A percentile compares a stretch with the other conserved stretches of the same genome.
phyloP scores from a whole-genome alignment of 2,888 invertebrate species.

The Anorthoa munda region DNA sequence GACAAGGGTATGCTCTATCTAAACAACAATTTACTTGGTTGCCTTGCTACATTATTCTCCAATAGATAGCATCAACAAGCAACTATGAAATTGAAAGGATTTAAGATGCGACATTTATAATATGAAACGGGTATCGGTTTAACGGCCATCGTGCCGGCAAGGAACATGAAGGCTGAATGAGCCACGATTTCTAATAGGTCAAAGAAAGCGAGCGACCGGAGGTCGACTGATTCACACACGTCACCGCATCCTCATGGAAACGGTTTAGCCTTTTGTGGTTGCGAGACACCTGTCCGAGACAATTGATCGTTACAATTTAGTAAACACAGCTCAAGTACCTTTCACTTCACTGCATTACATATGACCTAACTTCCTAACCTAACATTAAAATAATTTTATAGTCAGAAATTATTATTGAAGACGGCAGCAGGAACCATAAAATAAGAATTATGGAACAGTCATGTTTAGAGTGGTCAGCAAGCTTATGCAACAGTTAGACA shows the following conservation, averaged over 20 bases:
- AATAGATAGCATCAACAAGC: conserved; percentile 22
- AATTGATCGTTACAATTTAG: conserved; percentile 67
- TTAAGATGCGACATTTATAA: conserved; percentile 49
- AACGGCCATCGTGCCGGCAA: conserved; percentile 70
- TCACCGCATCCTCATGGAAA: conserved; percentile 73
- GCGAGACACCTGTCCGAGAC: conserved; percentile 63
- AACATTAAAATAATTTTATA: conserved; percentile 79
- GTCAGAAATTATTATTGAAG: conserved; percentile 77
- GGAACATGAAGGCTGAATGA: conserved; percentile 72
- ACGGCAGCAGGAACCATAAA: conserved; percentile 69
- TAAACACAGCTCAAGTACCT: conserved; percentile 69
- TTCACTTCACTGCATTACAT: conserved; percentile 73
- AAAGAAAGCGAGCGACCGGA: conserved; percentile 81
- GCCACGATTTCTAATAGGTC: conserved; percentile 83
- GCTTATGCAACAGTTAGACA: conserved; percentile 76
- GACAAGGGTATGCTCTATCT: conserved; percentile 49
- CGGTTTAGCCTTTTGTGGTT: conserved; percentile 60
- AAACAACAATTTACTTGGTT: conserved; percentile 52
- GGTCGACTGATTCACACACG: conserved; percentile 73
- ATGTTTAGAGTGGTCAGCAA: conserved; percentile 74
- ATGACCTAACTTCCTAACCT: conserved; percentile 68
- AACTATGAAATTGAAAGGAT: conserved; percentile 34
- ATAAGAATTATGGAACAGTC: conserved; percentile 68
- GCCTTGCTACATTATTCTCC: conserved; percentile 37
- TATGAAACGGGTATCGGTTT: conserved; percentile 24